Evolutionary conservation across 2,797 vertebrate species (phyloP).

Genomic region (Mus minutoides): DNA sequence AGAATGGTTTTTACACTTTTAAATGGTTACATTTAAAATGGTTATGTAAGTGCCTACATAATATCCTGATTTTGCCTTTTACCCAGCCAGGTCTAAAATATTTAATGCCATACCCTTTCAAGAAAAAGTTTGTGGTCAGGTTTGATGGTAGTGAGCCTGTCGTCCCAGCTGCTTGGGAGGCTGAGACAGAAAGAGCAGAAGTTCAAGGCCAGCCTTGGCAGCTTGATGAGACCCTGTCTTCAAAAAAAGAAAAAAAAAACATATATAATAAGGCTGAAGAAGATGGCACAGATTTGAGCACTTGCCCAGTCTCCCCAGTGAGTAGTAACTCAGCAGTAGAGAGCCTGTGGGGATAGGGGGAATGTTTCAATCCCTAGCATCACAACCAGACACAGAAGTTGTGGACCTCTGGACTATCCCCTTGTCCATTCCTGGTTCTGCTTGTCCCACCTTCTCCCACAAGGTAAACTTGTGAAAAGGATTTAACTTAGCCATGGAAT

Average conservation of each 20-base stretch:
- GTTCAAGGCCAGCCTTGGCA: not conserved
- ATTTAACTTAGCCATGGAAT: not conserved
- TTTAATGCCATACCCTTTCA: not conserved
- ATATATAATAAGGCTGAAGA: not conserved
- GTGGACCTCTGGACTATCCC: not conserved
- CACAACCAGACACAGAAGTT: not conserved
- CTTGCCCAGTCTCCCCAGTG: not conserved
- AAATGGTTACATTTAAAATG: constrained; percentile 43
- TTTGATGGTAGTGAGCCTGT: not conserved
- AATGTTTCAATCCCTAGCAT: not conserved
- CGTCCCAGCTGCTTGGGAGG: not conserved
- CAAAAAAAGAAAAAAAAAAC: not conserved
- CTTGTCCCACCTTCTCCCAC: rapidly evolving
- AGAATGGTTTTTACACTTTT: constrained; percentile 56
- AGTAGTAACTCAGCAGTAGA: not conserved
- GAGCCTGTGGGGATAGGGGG: not conserved
- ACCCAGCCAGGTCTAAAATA: not conserved
- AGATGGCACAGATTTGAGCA: not conserved
- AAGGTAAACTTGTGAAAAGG: not conserved
- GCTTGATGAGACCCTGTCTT: not conserved
- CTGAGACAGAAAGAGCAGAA: not conserved
- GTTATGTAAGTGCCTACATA: not conserved
- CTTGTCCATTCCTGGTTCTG: not conserved
- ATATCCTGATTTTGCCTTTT: constrained; percentile 32
- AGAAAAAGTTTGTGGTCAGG: not conserved